Conservation (phyloP, 2,797 vertebrate species). For the Setipinna tenuifilis region DNA sequence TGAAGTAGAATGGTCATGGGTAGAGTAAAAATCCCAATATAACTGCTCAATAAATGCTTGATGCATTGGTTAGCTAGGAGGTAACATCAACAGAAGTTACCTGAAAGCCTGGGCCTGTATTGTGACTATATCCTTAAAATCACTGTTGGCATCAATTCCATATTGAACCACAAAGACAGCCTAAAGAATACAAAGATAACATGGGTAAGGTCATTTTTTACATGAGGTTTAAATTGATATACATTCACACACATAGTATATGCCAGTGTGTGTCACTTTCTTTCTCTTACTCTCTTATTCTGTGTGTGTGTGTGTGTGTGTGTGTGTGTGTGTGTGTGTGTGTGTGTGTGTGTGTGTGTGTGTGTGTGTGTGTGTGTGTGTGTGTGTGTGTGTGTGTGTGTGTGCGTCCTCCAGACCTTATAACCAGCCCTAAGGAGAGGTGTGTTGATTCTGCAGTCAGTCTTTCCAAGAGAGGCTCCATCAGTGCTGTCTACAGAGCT, state of each 20-base stretch:
- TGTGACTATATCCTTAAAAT: conserved; percentile 64
- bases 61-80: too few relatives aligned
- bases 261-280: not conserved
- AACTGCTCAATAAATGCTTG: too few relatives aligned
- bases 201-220: not conserved
- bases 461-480: conserved; percentile 30
- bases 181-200: conserved; percentile 62
- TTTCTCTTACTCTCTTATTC: too few relatives aligned
- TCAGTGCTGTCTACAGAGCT: conserved; percentile 42
- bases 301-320: not conserved
- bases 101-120: conserved; percentile 77
- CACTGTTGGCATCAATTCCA: conserved; percentile 67
- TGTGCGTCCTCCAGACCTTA: conserved; percentile 31
- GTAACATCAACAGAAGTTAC: conserved; percentile 57
- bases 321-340: not conserved
- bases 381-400: not conserved
- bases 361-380: not conserved
- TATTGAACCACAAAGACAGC: conserved; percentile 73
- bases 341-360: not conserved
- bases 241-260: not conserved
- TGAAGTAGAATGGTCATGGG: too few relatives aligned
- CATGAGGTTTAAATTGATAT: too few relatives aligned
- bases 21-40: too few relatives aligned
- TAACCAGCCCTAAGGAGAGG: conserved; percentile 46
- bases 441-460: conserved; percentile 48